These are phyloP conservation scores for Zosterops japonicus DNA, from an alignment of 2,113 vertebrate genomes.

Conservation along the genomic window DNA sequence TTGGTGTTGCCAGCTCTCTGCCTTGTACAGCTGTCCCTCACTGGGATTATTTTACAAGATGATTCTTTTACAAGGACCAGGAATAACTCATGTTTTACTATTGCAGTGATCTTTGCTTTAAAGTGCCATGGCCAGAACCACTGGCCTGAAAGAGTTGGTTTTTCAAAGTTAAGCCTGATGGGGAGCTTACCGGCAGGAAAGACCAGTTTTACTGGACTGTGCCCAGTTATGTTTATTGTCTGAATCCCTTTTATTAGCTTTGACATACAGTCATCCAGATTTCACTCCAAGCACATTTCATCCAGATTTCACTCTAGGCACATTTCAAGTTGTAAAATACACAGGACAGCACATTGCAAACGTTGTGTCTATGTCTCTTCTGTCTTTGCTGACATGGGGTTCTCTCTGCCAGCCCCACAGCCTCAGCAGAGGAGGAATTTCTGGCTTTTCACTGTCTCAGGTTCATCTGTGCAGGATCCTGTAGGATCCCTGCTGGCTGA, in stretches of 20 bases:
- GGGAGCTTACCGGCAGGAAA: conserved; percentile 12
- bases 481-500: neutral
- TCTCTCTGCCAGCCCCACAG: neutral
- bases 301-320: neutral
- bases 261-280: conserved; percentile 21
- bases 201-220: conserved; percentile 22
- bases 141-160: neutral
- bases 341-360: neutral
- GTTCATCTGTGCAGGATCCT: neutral
- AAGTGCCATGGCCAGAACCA: neutral
- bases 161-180: neutral
- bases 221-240: conserved; percentile 1
- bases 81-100: neutral
- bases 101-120: neutral
- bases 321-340: neutral
- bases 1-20: neutral
- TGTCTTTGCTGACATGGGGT: neutral
- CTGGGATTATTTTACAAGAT: neutral
- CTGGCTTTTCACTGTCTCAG: neutral
- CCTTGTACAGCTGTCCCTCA: neutral
- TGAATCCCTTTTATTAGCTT: conserved; percentile 25
- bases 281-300: neutral
- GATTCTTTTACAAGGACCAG: neutral
- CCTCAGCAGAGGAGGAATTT: neutral
- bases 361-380: neutral